phyloP scores from a whole-genome alignment of 64 coral and sea anemone species.

The Dendrophyllia cribrosa region DNA sequence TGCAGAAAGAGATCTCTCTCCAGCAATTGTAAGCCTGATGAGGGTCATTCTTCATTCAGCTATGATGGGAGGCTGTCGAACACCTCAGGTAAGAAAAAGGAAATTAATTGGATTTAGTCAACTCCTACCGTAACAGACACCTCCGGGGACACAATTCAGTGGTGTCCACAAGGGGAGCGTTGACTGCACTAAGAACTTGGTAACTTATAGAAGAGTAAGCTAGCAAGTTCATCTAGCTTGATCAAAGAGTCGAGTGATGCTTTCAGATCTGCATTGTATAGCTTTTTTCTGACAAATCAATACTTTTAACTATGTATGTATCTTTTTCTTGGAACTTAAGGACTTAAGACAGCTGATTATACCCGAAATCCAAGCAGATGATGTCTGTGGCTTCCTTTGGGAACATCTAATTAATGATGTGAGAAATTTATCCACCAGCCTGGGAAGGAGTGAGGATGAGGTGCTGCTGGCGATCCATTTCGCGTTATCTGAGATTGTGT shows the following conservation, averaged over 20 bases:
- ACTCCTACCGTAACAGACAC: too few species aligned
- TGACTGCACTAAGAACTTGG: too few species aligned
- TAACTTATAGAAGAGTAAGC: too few species aligned
- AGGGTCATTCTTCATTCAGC: constrained; percentile 63
- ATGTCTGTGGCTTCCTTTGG: constrained; percentile 34
- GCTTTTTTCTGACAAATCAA: too few species aligned
- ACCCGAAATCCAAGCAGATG: neutral
- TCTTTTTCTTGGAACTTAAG: too few species aligned
- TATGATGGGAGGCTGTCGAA: constrained; percentile 17
- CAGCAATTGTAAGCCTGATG: constrained; percentile 22
- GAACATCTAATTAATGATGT: constrained; percentile 48
- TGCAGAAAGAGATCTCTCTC: constrained; percentile 50
- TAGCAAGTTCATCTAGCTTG: too few species aligned
- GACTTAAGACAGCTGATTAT: constrained; percentile 11
- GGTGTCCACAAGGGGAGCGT: too few species aligned
- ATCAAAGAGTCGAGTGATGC: too few species aligned
- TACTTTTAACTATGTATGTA: too few species aligned
- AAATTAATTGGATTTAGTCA: too few species aligned
- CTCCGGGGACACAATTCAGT: too few species aligned
- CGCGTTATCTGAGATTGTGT: constrained; percentile 21
- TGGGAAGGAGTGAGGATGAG: constrained; percentile 54
- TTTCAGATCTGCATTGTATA: too few species aligned
- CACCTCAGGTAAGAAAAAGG: constrained; percentile 26
- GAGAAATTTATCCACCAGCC: constrained; percentile 20
- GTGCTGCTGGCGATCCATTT: constrained; percentile 40